These are phyloP conservation scores for Saguinus oedipus DNA, from an alignment of 2,797 vertebrate genomes.

Conservation along the genomic window DNA sequence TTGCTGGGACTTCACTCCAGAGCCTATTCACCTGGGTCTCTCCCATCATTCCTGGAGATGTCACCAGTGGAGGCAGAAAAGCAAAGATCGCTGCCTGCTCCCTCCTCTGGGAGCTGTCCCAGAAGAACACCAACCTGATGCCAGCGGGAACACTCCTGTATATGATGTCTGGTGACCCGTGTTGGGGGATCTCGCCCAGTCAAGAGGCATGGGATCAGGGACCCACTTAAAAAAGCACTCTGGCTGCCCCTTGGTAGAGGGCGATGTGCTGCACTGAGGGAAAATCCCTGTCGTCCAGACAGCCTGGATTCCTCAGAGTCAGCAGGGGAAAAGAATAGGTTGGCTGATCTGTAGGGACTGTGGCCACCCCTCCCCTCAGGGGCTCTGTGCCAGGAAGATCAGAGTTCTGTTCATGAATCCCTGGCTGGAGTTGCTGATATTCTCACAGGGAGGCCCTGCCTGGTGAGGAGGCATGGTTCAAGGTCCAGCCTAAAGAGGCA, in stretches of 20 bases:
- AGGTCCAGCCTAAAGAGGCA: not conserved
- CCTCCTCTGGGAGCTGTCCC: not conserved
- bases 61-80: not conserved
- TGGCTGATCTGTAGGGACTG: not conserved
- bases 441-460: not conserved
- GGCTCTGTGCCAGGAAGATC: not conserved
- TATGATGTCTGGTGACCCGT: not conserved
- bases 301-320: not conserved
- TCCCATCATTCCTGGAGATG: not conserved
- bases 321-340: not conserved
- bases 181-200: not conserved
- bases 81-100: not conserved
- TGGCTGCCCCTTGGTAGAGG: not conserved
- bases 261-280: not conserved
- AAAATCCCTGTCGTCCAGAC: not conserved
- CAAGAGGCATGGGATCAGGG: not conserved
- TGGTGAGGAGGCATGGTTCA: not conserved
- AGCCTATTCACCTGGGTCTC: not conserved
- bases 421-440: not conserved
- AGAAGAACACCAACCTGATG: not conserved
- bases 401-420: not conserved
- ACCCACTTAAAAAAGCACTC: not conserved
- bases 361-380: not conserved
- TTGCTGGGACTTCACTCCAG: not conserved
- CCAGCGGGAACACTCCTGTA: not conserved